phyloP scores from a whole-genome alignment of 2,888 invertebrate genomes.

The Andrena fulva region DNA sequence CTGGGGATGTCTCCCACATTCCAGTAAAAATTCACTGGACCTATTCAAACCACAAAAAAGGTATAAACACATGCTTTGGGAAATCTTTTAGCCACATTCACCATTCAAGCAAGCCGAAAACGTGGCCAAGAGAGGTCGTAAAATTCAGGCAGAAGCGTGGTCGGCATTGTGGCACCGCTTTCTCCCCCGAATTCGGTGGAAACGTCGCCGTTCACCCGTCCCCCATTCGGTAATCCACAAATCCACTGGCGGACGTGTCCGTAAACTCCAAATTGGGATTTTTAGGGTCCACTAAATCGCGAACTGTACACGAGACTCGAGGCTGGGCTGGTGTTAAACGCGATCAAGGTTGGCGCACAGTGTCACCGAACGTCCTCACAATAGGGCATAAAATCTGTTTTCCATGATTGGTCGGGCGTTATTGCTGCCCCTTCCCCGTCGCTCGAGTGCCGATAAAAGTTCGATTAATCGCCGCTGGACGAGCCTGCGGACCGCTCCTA shows the following conservation, averaged over 20 bases:
- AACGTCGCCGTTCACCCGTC: conserved; percentile 28
- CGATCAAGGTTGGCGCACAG: neutral
- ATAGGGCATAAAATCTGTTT: conserved; percentile 77
- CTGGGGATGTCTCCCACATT: no score
- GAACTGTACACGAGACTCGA: conserved; percentile 12
- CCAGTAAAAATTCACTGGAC: no score
- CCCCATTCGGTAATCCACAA: conserved; percentile 39
- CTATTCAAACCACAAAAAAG: no score
- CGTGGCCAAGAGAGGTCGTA: conserved; percentile 40
- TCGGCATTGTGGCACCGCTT: conserved; percentile 42
- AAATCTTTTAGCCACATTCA: neutral
- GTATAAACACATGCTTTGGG: conserved; percentile 11
- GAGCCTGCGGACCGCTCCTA: conserved; percentile 41
- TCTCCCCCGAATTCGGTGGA: conserved; percentile 39
- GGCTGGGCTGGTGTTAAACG: conserved; percentile 36
- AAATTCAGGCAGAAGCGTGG: conserved; percentile 26
- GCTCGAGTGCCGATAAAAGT: conserved; percentile 50
- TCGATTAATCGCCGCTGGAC: conserved; percentile 57
- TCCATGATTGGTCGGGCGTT: conserved; percentile 73
- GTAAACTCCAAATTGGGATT: conserved; percentile 75
- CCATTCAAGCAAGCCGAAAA: conserved; percentile 8
- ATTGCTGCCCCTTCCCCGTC: conserved; percentile 41
- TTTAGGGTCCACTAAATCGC: conserved; percentile 72
- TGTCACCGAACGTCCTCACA: conserved; percentile 60
- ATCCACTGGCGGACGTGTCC: conserved; percentile 51